phyloP scores from a whole-genome alignment of 2,888 invertebrate species.

The Volucella zonaria region DNA sequence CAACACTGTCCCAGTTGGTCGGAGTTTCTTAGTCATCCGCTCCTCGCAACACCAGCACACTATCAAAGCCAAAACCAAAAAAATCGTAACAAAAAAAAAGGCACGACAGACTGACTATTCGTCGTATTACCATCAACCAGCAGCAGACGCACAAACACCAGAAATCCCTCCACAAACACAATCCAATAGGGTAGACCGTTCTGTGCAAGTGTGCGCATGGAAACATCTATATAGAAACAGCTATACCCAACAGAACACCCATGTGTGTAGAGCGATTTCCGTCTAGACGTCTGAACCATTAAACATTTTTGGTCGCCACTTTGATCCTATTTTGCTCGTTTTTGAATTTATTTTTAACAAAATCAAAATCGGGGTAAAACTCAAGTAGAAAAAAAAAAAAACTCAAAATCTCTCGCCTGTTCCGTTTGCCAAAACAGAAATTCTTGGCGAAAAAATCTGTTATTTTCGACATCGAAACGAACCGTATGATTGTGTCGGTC shows the following conservation, averaged over 20 bases:
- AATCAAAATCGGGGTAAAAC: neutral
- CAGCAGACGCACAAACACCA: constrained; percentile 9
- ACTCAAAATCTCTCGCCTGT: neutral
- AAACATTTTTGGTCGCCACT: constrained; percentile 61
- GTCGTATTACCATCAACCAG: constrained; percentile 3
- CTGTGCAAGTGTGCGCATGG: too few relatives aligned
- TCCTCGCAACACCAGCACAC: constrained; percentile 30
- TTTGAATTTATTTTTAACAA: constrained; percentile 57
- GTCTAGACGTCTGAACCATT: constrained; percentile 69
- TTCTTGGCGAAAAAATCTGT: constrained; percentile 40
- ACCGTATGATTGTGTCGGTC: too few relatives aligned
- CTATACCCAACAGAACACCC: constrained; percentile 5
- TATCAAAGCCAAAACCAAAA: constrained; percentile 3
- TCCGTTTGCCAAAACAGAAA: constrained; percentile 52
- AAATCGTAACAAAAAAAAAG: neutral
- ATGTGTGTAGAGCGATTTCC: constrained; percentile 54
- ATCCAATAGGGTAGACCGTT: too few relatives aligned
- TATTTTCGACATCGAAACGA: constrained; percentile 37
- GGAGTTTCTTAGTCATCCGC: constrained; percentile 48
- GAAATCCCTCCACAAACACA: too few relatives aligned
- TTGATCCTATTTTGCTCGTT: constrained; percentile 59
- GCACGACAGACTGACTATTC: neutral
- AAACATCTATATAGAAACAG: neutral
- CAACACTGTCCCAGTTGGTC: constrained; percentile 36
- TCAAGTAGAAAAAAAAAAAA: neutral